Evolutionary conservation across 2,113 vertebrate species (phyloP).

Genomic region (Ophiodon elongatus): DNA sequence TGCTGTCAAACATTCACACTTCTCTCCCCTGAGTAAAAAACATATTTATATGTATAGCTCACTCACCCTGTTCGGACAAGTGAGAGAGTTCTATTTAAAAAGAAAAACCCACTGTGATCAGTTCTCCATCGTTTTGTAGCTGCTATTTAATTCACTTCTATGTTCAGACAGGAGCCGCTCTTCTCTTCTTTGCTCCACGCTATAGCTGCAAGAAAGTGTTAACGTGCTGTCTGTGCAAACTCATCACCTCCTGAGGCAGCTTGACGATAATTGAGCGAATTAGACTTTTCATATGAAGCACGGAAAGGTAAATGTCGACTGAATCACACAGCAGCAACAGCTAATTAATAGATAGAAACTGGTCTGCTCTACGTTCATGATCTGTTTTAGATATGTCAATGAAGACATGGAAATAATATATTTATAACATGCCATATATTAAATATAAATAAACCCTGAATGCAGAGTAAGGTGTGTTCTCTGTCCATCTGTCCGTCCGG

Average conservation of each 20-base stretch:
- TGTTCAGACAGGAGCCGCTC: background rate
- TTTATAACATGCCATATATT: background rate
- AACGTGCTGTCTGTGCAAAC: background rate
- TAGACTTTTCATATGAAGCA: background rate
- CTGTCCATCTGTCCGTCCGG: too few species aligned
- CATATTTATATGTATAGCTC: background rate
- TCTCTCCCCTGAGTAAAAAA: background rate
- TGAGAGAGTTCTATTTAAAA: background rate
- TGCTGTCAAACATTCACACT: constrained; percentile 7
- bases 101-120: background rate
- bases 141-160: background rate
- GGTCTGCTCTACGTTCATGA: background rate
- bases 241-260: background rate
- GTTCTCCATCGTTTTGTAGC: background rate
- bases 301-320: background rate
- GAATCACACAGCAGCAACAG: background rate
- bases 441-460: background rate
- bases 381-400: background rate
- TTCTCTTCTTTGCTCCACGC: background rate
- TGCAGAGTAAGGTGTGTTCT: background rate
- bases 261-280: background rate
- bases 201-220: background rate
- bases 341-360: background rate
- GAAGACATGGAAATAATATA: background rate
- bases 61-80: background rate